Conservation (phyloP, 2,888 invertebrate species). For the Drosophila siamana region DNA sequence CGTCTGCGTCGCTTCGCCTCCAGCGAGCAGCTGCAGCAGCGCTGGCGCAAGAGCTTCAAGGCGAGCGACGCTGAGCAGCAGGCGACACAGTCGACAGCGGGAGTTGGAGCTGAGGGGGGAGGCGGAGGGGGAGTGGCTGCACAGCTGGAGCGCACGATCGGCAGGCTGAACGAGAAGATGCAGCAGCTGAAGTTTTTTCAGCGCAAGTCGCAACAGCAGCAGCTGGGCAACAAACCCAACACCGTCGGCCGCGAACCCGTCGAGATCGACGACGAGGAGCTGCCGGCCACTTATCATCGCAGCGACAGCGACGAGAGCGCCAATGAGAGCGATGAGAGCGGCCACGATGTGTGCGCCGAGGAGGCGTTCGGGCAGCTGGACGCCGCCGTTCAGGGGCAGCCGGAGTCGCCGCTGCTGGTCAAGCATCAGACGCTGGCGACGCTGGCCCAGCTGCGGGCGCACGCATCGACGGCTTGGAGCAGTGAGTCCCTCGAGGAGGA, state of each 20-base stretch:
- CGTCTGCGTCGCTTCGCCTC: constrained; percentile 74
- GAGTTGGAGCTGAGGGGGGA: constrained; percentile 69
- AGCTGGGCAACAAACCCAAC: constrained; percentile 44
- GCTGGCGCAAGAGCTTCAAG: constrained; percentile 81
- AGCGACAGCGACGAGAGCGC: constrained; percentile 56
- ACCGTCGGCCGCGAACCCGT: constrained; percentile 48
- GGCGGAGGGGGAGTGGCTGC: neutral
- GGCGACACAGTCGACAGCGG: constrained; percentile 15
- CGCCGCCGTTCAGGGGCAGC: no score
- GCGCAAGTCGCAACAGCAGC: neutral
- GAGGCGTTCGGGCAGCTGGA: constrained; percentile 43
- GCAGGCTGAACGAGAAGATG: constrained; percentile 79
- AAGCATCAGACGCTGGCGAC: constrained; percentile 51
- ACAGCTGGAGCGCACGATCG: constrained; percentile 72
- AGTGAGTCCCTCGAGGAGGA: constrained; percentile 74
- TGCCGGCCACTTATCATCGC: constrained; percentile 63
- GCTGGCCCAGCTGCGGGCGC: constrained; percentile 43
- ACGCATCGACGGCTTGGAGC: constrained; percentile 72
- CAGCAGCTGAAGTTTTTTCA: constrained; percentile 77
- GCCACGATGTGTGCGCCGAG: constrained; percentile 41
- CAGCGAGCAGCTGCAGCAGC: constrained; percentile 73
- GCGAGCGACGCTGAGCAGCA: neutral
- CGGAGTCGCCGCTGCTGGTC: constrained; percentile 1
- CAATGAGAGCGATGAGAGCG: constrained; percentile 42
- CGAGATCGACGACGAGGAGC: constrained; percentile 68